Percentiles rank a stretch among this genome's conserved stretches.
Evolutionary conservation across 2,113 vertebrate species (phyloP).

Genomic region (Rhinogobius similis): DNA sequence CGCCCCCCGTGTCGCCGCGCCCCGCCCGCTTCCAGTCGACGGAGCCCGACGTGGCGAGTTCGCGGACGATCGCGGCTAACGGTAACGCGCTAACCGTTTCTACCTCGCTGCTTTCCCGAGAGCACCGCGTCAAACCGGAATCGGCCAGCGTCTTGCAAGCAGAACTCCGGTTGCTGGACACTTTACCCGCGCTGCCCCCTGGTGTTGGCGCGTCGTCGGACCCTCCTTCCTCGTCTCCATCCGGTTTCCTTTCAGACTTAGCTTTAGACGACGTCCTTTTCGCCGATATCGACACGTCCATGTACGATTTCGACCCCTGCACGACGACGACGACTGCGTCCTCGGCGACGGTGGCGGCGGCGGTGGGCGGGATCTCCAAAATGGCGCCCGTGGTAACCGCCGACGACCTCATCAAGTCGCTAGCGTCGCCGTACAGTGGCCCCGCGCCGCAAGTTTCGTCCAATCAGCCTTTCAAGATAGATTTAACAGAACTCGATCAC

Average conservation of each 20-base stretch:
- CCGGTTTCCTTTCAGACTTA: slow-evolving; percentile 96
- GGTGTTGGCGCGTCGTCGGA: slow-evolving; percentile 80
- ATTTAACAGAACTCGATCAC: slow-evolving; percentile 98
- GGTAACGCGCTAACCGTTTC: slow-evolving; percentile 79
- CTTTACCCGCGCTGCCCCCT: slow-evolving; percentile 71
- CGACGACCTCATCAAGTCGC: slow-evolving; percentile 94
- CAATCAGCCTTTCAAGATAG: slow-evolving; percentile 99
- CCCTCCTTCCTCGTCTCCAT: slow-evolving; percentile 80
- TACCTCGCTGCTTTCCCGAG: slow-evolving; percentile 85
- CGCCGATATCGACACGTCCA: slow-evolving; percentile 98
- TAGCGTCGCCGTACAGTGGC: slow-evolving; percentile 84
- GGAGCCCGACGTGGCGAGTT: slow-evolving; percentile 82
- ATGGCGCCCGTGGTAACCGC: slow-evolving; percentile 87
- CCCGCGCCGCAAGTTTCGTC: slow-evolving; percentile 85
- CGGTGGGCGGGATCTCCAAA: slow-evolving; percentile 80
- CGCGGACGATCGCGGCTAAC: slow-evolving; percentile 68
- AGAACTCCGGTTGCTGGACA: slow-evolving; percentile 84
- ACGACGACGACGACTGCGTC: slow-evolving; percentile 76
- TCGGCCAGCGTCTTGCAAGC: slow-evolving; percentile 64
- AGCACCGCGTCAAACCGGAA: slow-evolving; percentile 78
- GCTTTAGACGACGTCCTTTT: slow-evolving; percentile 98
- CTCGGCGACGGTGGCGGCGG: slow-evolving; percentile 8
- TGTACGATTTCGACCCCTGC: slow-evolving; percentile 99
- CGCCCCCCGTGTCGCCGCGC: slow-evolving; percentile 78
- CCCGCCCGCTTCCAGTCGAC: slow-evolving; percentile 82